Conservation (phyloP, 2,113 vertebrate genomes). For the Phycodurus eques region DNA sequence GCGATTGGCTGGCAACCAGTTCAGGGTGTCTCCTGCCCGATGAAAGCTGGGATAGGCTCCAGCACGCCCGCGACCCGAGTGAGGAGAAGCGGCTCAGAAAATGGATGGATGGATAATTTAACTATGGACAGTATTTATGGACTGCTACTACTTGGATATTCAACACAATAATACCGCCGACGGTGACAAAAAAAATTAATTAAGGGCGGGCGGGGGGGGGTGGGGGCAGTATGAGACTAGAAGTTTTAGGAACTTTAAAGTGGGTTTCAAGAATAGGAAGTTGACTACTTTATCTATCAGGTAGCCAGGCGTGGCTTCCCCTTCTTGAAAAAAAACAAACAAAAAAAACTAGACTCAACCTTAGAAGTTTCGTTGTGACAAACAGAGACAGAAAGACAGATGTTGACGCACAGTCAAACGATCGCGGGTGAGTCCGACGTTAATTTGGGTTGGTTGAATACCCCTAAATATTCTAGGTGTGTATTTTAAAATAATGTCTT, state of each 20-base stretch:
- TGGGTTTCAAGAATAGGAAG: background rate
- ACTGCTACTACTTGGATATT: background rate
- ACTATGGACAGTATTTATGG: background rate
- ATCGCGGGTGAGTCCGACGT: constrained; percentile 48
- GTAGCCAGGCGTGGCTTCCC: constrained; percentile 25
- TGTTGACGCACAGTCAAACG: constrained; percentile 19
- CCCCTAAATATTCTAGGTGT: background rate
- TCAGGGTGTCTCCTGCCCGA: too few species aligned
- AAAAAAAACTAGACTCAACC: background rate
- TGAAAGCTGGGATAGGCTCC: too few species aligned
- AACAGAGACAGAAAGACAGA: constrained; percentile 6
- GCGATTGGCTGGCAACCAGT: too few species aligned
- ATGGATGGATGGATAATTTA: too few species aligned
- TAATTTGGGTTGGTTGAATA: background rate
- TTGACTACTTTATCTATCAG: background rate
- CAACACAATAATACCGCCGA: background rate
- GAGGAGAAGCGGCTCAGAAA: too few species aligned
- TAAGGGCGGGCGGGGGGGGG: too few species aligned
- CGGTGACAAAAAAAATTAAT: background rate
- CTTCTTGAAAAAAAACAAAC: constrained; percentile 21
- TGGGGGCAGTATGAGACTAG: too few species aligned
- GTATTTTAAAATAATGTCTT: background rate
- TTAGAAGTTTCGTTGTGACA: constrained; percentile 9
- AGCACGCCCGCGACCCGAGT: too few species aligned
- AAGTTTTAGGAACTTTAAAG: background rate